Evolutionary conservation across 1,140 invertebrate genomes (phyloP), one percentile per base, ranked within the genome.

Genomic region (Philotrypesis tridentata): DNA sequence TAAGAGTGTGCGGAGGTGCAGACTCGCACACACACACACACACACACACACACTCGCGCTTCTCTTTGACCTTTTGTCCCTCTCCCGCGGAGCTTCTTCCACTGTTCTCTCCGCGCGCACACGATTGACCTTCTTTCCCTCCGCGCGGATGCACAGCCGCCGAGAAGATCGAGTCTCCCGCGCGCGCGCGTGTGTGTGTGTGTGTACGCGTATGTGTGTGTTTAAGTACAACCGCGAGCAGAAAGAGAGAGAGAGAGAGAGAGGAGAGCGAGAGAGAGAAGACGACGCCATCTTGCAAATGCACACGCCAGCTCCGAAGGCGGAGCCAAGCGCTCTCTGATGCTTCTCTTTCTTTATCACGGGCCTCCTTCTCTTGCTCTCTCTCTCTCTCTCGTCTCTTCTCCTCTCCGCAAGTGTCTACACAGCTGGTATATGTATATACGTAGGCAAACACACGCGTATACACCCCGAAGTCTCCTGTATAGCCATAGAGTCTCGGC

Each of bases 211-310:
- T 43, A 68, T 80, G 75, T 76, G 33, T 60, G 63, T 68, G 72
- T 43, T 71, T 48, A 61, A 68, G 27, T 77, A 48, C 43, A 61
- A 72, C 81, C 48, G 68, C 84, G 85, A 71, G 81, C 63, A 73
- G 55, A 77, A 73, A 83, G 78, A 70, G 61, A 40, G 75, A 77
- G 84, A 25, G 77, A 70, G 74, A 77, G 83, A 81, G 78, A 84
- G 80, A 61, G 76, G 27, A 48, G 63, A 68, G 76, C 31, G 25
- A 27, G 63, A 63, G 65, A 37, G 70, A 55, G 33, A 60, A 65
- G 70, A 63, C 70, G 77, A 88, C 90, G 91, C 91, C 91, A 92
- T 91, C 90, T 91, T 91, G 90, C 89, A 91, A 91, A 91, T 89
- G 89, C 87, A 89, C 86, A 88, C 86, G 87, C 87, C 86, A 86